Percentiles rank a stretch among this genome's conserved stretches.
phyloP scores from a whole-genome alignment of 2,888 invertebrate genomes.

The Apamea sordens region DNA sequence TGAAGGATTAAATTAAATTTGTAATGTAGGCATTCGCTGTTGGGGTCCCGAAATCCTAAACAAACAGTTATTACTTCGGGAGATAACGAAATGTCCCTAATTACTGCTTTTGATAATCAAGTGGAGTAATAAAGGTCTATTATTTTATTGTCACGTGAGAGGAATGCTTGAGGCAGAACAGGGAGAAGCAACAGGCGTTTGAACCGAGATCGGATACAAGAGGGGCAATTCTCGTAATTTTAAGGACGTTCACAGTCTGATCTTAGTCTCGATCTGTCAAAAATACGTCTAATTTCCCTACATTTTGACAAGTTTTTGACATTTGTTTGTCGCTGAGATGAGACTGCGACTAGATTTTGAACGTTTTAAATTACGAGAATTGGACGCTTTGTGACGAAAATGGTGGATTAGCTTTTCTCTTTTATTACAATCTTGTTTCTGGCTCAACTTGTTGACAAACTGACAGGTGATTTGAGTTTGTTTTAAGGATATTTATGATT shows the following conservation, averaged over 20 bases:
- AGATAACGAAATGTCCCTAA: slow-evolving; percentile 41
- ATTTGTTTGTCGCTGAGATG: too few relatives aligned
- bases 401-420: neutral
- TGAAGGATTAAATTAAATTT: slow-evolving; percentile 52
- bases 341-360: too few relatives aligned
- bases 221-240: too few relatives aligned
- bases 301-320: too few relatives aligned
- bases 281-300: too few relatives aligned
- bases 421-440: slow-evolving; percentile 8
- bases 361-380: too few relatives aligned
- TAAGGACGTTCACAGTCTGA: too few relatives aligned
- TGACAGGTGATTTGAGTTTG: slow-evolving; percentile 12
- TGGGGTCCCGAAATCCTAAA: slow-evolving; percentile 46
- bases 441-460: slow-evolving; percentile 23
- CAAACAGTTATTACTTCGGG: slow-evolving; percentile 53
- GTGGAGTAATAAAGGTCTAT: slow-evolving; percentile 29
- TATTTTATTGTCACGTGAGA: slow-evolving; percentile 28
- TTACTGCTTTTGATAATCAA: slow-evolving; percentile 49
- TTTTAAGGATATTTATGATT: neutral
- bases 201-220: slow-evolving; percentile 10
- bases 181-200: slow-evolving; percentile 52
- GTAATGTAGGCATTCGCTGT: slow-evolving; percentile 29
- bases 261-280: too few relatives aligned
- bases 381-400: slow-evolving; percentile 21
- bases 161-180: slow-evolving; percentile 6